phyloP scores from a whole-genome alignment of 1,140 invertebrate genomes.

The Megalopta genalis region DNA sequence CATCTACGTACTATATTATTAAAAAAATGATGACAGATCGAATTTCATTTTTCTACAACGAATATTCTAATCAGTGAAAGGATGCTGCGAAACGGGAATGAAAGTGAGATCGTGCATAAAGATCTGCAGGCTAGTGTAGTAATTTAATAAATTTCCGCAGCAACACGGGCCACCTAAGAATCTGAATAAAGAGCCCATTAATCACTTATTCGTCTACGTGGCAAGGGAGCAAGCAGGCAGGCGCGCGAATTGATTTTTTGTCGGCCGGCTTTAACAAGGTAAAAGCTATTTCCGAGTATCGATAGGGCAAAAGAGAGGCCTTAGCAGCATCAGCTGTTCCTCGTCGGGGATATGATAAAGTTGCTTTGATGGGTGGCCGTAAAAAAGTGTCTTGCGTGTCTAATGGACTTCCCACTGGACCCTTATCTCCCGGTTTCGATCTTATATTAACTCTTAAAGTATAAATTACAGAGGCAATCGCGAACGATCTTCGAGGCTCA shows the following conservation, averaged over 20 bases:
- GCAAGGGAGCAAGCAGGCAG: background rate
- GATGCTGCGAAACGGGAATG: no score
- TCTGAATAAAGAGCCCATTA: no score
- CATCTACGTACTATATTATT: no score
- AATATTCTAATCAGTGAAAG: no score
- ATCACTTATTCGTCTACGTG: background rate
- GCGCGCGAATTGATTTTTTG: background rate
- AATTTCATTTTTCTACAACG: no score
- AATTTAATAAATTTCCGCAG: no score
- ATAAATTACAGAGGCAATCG: slow-evolving; percentile 49
- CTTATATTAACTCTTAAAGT: slow-evolving; percentile 50
- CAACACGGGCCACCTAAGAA: no score
- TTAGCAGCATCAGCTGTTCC: background rate
- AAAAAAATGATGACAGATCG: no score
- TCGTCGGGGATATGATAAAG: slow-evolving; percentile 25
- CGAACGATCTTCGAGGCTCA: slow-evolving; percentile 33
- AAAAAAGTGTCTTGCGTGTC: slow-evolving; percentile 41
- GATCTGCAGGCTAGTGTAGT: no score
- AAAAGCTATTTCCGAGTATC: background rate
- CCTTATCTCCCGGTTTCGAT: slow-evolving; percentile 46
- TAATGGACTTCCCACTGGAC: slow-evolving; percentile 43
- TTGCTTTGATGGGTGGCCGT: background rate
- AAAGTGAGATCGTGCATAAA: no score
- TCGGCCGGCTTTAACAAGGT: background rate
- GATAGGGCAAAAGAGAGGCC: background rate